Base-by-base conservation (phyloP, 2,113 vertebrate species). In the Pachycephala philippinensis region DNA sequence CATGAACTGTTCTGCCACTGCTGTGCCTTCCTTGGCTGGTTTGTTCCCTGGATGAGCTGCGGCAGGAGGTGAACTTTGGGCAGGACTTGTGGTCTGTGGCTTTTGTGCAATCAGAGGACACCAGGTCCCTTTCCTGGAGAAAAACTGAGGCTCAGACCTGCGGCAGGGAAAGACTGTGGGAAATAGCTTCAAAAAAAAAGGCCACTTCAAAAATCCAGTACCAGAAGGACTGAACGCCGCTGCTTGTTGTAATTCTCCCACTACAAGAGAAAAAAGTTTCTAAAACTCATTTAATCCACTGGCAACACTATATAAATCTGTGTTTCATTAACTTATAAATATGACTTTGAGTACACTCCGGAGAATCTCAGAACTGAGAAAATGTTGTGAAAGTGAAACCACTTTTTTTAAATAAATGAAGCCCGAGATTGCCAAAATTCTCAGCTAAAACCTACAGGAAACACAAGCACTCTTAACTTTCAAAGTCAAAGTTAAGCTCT, bases 321-420 rank as follows among this genome's bases (percentile, higher is more conserved):
- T 15, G 54, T 47, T 91, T 60, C 45, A 56, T 91, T 66, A 90
- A 74, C 28, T 35, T 57, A 63, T 28, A 91, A 81, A 68, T 56
- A 71, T 19, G 76, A 71, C 47, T 83, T 44, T 52, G 44, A 80
- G 45, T 31, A 50, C 27, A 40, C 60, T 77, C 68, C 4, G 5
- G 44, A 89, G 47, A 93, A 66, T 28, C 44, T 70, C 1, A 74
- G 35, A 84, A 85, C 23, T 80, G 74, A 57, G 66, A 84, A 74
- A 70, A 81, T 18, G 26, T n/a, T 88, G 61, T 77, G 63, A 76
- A 90, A 90, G 27, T 63, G 28, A 82, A 95, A 82, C 63, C 64
- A 42, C 16, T 45, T 65, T 60, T 64, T 64, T 56, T 63, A 53
- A 54, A 76, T 47, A 86, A 65, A 86, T 8, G 2, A 88, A 94